Percentiles rank a stretch among this genome's conserved stretches.
These are phyloP conservation scores for Hemitrygon akajei DNA, from an alignment of 2,797 vertebrate species.

Conservation along the genomic window DNA sequence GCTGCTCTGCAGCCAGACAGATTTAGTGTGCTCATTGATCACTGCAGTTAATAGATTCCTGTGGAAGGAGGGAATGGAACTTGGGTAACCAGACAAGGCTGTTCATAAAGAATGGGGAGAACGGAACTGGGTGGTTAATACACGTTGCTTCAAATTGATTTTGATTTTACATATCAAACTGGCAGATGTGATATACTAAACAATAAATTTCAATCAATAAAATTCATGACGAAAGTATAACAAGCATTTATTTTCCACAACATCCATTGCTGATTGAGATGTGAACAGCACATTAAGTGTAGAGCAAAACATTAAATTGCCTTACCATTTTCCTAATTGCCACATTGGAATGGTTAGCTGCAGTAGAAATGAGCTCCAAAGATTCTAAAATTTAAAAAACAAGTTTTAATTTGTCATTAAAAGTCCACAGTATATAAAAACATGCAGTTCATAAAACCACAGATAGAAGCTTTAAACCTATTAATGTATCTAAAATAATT, in stretches of 20 bases:
- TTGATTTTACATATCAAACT: not conserved
- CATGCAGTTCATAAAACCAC: not conserved
- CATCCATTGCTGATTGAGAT: not conserved
- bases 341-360: slow-evolving; percentile 91
- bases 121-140: not conserved
- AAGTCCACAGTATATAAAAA: not conserved
- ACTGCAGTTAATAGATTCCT: not conserved
- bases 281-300: not conserved
- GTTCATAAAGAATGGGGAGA: not conserved
- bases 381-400: slow-evolving; percentile 67
- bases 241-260: not conserved
- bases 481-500: not conserved
- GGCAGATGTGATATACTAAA: not conserved
- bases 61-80: not conserved
- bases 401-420: not conserved
- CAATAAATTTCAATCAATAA: not conserved
- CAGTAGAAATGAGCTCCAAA: slow-evolving; percentile 88
- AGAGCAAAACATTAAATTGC: slow-evolving; percentile 34
- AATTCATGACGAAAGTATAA: not conserved
- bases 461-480: not conserved
- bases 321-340: slow-evolving; percentile 95
- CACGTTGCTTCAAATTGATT: not conserved
- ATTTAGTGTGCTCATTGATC: not conserved
- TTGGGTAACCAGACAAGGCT: not conserved
- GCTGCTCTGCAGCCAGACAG: no score